Conservation (phyloP, 2,888 invertebrate genomes). For the Marronus borbonicus region DNA sequence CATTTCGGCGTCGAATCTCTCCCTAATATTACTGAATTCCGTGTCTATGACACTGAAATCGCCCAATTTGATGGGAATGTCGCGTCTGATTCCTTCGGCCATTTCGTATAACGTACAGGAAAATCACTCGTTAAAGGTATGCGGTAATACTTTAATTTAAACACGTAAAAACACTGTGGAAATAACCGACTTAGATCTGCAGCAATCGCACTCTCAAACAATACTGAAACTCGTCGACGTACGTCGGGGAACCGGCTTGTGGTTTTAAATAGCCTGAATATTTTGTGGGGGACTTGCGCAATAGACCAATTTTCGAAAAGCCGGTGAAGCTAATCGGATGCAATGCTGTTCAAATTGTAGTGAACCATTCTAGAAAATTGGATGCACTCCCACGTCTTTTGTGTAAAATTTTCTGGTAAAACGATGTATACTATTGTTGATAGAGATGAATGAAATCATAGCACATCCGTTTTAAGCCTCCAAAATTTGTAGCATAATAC, state of each 20-base stretch:
- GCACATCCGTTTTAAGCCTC: neutral
- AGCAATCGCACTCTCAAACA: constrained; percentile 10
- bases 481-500: no score
- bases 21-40: constrained; percentile 96
- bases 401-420: constrained; percentile 12
- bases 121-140: constrained; percentile 24
- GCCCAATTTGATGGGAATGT: constrained; percentile 94
- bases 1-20: constrained; percentile 97
- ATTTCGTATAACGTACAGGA: constrained; percentile 68
- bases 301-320: constrained; percentile 23
- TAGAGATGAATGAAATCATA: constrained; percentile 13
- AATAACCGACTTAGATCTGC: neutral
- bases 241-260: constrained; percentile 57
- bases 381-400: constrained; percentile 49
- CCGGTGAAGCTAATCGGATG: constrained; percentile 26
- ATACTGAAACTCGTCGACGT: constrained; percentile 43
- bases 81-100: constrained; percentile 89
- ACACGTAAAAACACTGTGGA: constrained; percentile 18
- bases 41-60: constrained; percentile 97
- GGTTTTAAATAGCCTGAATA: constrained; percentile 65
- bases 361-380: constrained; percentile 51
- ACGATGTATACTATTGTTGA: constrained; percentile 1
- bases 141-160: neutral
- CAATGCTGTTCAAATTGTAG: constrained; percentile 35
- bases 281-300: constrained; percentile 64